phyloP scores from a whole-genome alignment of 2,888 invertebrate species.

The Andrena fulva region DNA sequence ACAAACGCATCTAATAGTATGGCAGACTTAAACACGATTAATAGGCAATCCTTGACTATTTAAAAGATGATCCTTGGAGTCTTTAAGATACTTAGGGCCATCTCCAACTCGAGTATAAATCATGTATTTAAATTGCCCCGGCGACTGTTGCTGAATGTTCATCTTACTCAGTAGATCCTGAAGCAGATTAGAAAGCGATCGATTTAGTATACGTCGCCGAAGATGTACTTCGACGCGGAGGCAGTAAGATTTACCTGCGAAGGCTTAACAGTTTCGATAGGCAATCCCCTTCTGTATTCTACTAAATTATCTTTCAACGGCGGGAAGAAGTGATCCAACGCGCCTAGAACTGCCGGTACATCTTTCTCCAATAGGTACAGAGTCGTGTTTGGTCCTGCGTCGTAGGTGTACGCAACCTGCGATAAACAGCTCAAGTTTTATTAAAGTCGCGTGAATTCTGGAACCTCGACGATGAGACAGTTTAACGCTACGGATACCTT shows the following conservation, averaged over 20 bases:
- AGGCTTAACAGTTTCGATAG: slow-evolving; percentile 78
- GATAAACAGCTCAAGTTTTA: slow-evolving; percentile 63
- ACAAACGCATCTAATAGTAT: slow-evolving; percentile 4
- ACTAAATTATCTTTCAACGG: slow-evolving; percentile 82
- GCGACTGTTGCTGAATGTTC: slow-evolving; percentile 82
- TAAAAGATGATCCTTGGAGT: slow-evolving; percentile 85
- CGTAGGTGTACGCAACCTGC: slow-evolving; percentile 97
- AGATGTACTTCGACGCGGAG: neutral
- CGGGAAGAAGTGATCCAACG: slow-evolving; percentile 91
- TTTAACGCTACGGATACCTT: slow-evolving; percentile 85
- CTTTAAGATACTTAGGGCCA: slow-evolving; percentile 88
- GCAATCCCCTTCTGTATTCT: slow-evolving; percentile 87
- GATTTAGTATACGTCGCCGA: neutral
- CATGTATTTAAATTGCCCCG: slow-evolving; percentile 91
- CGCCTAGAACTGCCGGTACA: slow-evolving; percentile 89
- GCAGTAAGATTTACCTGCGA: slow-evolving; percentile 75
- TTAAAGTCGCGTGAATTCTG: neutral
- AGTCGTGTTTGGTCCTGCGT: slow-evolving; percentile 99
- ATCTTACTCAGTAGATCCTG: slow-evolving; percentile 80
- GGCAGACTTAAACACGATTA: slow-evolving; percentile 32
- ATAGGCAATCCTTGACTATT: slow-evolving; percentile 85
- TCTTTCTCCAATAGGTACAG: slow-evolving; percentile 92
- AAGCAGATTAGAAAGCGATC: slow-evolving; percentile 44
- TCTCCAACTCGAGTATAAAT: slow-evolving; percentile 94
- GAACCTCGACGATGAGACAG: neutral